Base-by-base conservation (phyloP, 35 echinoderm and acorn worm species). In the Apostichopus californicus region DNA sequence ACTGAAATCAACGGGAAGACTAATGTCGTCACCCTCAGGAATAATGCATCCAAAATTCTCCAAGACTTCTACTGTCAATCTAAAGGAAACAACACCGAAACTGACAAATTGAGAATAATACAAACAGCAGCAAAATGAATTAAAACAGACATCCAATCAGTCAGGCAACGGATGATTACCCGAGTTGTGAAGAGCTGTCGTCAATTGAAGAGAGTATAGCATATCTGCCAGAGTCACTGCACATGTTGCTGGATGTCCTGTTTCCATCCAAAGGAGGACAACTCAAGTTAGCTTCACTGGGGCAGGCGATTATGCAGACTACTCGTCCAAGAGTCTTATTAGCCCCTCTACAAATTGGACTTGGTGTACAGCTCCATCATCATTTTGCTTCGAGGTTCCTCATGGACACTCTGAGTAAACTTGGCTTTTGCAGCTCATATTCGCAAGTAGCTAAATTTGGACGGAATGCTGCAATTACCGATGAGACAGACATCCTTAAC, bases 341-440 rank as follows among this genome's bases (percentile, higher is more conserved):
- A 23, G 93, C 93, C 1, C 93, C 95, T 72, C 87, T 94, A 6
- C 95, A 94, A 55, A 6, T 97, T 92, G 95, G 93, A 57, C 71
- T 94, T 13, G 93, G 86, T 54, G 57, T 95, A 21, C 92, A 95
- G 56, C 55, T 95, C 77, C 94, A 95, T 55, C 94, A 93, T 54
- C 94, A n/a, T n/a, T n/a, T n/a, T n/a, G n/a, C n/a, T n/a, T n/a
- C n/a, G n/a, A n/a, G n/a, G n/a, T n/a, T n/a, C n/a, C n/a, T n/a
- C n/a, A n/a, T n/a, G n/a, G n/a, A n/a, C n/a, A n/a, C n/a, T n/a
- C n/a, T n/a, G n/a, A n/a, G n/a, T n/a, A n/a, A n/a, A n/a, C n/a
- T n/a, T n/a, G n/a, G n/a, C n/a, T n/a, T n/a, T n/a, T n/a, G n/a
- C n/a, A n/a, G n/a, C n/a, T n/a, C n/a, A n/a, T n/a, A n/a, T n/a